These are phyloP conservation scores for Bedellia somnulentella DNA, from an alignment of 2,888 invertebrate genomes.

Conservation along the genomic window DNA sequence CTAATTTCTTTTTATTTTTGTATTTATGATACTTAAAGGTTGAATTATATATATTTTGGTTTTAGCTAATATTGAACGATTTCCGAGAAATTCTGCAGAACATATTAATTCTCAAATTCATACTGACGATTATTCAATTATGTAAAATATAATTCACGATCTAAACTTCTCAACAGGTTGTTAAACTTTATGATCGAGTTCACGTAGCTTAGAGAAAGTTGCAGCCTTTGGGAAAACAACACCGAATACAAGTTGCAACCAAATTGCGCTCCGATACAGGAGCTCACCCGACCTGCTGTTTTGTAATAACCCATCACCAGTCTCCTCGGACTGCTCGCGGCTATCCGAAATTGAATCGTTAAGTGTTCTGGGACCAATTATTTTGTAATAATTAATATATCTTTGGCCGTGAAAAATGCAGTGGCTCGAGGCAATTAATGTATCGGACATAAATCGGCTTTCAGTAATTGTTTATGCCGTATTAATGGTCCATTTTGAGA, in stretches of 20 bases:
- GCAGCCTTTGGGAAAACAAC: conserved; percentile 33
- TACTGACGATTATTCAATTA: too few relatives aligned
- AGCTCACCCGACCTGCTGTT: conserved; percentile 1
- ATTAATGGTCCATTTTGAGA: conserved; percentile 33
- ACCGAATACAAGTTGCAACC: conserved; percentile 17
- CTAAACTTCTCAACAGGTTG: conserved; percentile 25
- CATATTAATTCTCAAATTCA: too few relatives aligned
- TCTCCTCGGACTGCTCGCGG: conserved; percentile 11
- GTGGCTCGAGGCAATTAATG: conserved; percentile 26
- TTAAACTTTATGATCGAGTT: conserved; percentile 38
- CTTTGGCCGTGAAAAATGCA: conserved; percentile 18
- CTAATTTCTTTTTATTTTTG: too few relatives aligned
- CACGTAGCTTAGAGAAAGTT: conserved; percentile 24
- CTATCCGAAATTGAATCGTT: conserved; percentile 34
- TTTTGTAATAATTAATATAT: conserved; percentile 4
- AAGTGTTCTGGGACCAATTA: conserved; percentile 15
- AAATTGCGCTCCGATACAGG: conserved; percentile 1
- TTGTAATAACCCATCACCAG: conserved; percentile 3
- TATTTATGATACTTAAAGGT: too few relatives aligned
- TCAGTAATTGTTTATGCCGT: conserved; percentile 39
- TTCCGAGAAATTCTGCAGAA: too few relatives aligned
- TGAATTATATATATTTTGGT: too few relatives aligned
- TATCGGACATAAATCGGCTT: conserved; percentile 36
- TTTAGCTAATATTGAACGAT: too few relatives aligned
- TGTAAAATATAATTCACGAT: too few relatives aligned